Conservation (phyloP, 2,113 vertebrate species). For the Caretta caretta region DNA sequence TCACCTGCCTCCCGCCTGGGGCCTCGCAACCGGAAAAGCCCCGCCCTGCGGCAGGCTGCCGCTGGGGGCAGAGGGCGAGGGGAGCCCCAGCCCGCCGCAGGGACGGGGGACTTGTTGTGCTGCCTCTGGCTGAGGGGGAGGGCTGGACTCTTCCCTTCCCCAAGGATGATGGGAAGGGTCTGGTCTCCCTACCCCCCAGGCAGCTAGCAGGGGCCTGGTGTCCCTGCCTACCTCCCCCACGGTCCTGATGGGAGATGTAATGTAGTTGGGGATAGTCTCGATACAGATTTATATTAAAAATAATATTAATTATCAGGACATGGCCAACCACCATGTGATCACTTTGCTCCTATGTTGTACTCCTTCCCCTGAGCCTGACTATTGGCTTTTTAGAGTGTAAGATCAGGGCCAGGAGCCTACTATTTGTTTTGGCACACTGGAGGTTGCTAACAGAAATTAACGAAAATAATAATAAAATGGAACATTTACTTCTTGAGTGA, state of each 20-base stretch:
- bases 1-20: neutral
- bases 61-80: neutral
- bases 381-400: neutral
- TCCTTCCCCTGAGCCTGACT: neutral
- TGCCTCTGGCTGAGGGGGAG: neutral
- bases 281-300: neutral
- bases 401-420: neutral
- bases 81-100: neutral
- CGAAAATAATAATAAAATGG: neutral
- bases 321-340: neutral
- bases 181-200: neutral
- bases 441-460: neutral
- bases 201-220: neutral
- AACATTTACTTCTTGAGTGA: neutral
- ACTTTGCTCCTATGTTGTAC: neutral
- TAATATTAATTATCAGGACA: neutral
- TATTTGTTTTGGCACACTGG: neutral
- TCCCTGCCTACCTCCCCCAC: rapidly evolving
- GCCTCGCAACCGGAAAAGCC: neutral
- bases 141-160: neutral
- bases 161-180: too few relatives aligned
- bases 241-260: neutral
- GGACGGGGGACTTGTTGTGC: rapidly evolving
- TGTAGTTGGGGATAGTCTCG: neutral
- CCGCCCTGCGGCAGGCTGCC: neutral